Percentiles rank a stretch among this genome's conserved stretches.
phyloP scores from a whole-genome alignment of 2,113 vertebrate species.

The Sylvia atricapilla region DNA sequence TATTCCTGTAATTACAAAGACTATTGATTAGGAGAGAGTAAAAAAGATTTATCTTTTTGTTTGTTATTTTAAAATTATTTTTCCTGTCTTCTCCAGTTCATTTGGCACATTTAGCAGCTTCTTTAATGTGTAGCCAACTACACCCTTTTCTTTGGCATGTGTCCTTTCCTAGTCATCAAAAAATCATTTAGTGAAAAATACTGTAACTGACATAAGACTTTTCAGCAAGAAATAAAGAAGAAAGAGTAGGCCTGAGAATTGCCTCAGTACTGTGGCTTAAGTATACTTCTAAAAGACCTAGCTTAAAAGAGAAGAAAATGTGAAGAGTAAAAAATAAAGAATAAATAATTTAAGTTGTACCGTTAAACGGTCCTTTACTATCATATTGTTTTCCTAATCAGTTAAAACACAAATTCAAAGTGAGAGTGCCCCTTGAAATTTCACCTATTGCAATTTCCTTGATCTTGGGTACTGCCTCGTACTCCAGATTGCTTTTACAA shows the following conservation, averaged over 20 bases:
- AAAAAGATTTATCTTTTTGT: background rate
- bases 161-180: background rate
- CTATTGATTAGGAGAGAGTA: background rate
- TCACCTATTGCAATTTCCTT: background rate
- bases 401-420: background rate
- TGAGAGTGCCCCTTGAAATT: background rate
- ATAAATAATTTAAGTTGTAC: background rate
- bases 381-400: background rate
- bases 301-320: background rate
- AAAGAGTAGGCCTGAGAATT: background rate
- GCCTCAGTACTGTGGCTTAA: background rate
- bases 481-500: constrained; percentile 11
- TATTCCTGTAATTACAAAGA: background rate
- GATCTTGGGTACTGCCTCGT: background rate
- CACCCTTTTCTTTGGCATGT: background rate
- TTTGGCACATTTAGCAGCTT: background rate
- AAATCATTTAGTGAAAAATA: background rate
- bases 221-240: background rate
- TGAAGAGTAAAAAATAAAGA: background rate
- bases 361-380: background rate
- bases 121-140: background rate
- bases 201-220: background rate
- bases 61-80: background rate
- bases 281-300: background rate
- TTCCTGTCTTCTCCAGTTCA: background rate